Conservation (phyloP, 2,113 vertebrate species). For the Tragelaphus strepsiceros region DNA sequence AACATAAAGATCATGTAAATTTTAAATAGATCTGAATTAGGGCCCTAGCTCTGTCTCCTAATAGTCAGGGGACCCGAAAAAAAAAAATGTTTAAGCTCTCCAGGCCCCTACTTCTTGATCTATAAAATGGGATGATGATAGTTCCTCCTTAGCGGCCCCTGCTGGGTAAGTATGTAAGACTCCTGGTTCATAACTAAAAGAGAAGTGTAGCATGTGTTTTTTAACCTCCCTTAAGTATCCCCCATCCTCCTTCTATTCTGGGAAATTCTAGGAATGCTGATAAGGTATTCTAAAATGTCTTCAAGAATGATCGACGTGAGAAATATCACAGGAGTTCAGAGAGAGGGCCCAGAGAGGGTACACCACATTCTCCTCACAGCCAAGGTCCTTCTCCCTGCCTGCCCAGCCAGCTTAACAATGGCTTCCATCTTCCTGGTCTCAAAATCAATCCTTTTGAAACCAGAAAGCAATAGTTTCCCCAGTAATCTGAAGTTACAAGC, state of each 20-base stretch:
- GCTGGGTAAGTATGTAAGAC: accelerated
- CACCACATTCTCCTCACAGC: not conserved
- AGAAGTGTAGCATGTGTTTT: no score
- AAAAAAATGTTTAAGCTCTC: not conserved
- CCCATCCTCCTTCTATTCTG: not conserved
- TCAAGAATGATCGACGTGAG: not conserved
- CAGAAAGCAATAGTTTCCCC: not conserved
- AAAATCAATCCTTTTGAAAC: not conserved
- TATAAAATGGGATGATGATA: not conserved
- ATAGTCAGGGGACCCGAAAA: not conserved
- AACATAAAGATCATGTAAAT: not conserved
- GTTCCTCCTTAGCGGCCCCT: accelerated
- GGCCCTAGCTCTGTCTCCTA: not conserved
- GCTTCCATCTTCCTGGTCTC: not conserved
- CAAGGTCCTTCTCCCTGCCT: not conserved
- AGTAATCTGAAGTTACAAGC: not conserved
- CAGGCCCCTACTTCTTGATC: not conserved
- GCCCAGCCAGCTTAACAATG: not conserved
- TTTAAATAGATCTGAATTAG: not conserved
- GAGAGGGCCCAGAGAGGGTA: not conserved
- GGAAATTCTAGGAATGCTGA: not conserved
- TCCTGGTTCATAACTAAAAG: accelerated
- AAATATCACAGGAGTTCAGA: not conserved
- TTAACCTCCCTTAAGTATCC: not conserved
- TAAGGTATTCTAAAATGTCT: not conserved